Evolutionary conservation across 2,797 vertebrate genomes (phyloP), one percentile per base, ranked within the genome.

Genomic region (Diplodus puntazzo): DNA sequence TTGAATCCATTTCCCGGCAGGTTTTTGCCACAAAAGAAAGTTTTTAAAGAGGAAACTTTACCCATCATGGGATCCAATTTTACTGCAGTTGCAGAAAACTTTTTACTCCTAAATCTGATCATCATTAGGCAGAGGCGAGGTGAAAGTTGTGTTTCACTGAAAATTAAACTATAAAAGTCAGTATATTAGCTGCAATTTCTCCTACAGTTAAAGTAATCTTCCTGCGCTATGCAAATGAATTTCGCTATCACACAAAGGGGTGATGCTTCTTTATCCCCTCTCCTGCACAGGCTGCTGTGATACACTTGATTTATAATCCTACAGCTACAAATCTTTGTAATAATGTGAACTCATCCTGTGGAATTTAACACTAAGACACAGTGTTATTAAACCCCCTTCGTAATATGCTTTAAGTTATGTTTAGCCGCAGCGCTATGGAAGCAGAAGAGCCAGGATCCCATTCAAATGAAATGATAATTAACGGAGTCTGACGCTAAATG

Each of bases 381-480:
- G 11, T 7, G 1, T 82, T 81, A 68, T 67, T 73, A 70, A 79
- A 79, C 67, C 23, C 53, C 46, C 20, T 20, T n/a, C 17, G 14
- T 57, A 48, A 65, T 30, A 27, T 11, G 62, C 48, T 49, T 11
- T 52, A 52, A 58, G 48, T 13, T 69, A 20, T 55, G 46, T 66
- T 73, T 45, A 27, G 58, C 43, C 60, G 71, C 34, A 10, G 34
- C 9, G 34, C 34, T 39, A 39, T 39, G 34, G 34, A 39, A 6
- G 14, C 4, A 1, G 53, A 74, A 55, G 61, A 77, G 64, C 50
- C 48, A 1, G 55, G 69, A 59, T 75, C 70, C 25, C 59, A 53
- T 4, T 74, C n/a, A 66, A 78, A 77, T 71, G n/a, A 82, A 81
- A 72, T 53, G 58, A 60, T 84, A 80, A 85, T 87, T 68, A 87